Evolutionary conservation across 2,113 vertebrate species (phyloP).

Genomic region (Nibea albiflora): DNA sequence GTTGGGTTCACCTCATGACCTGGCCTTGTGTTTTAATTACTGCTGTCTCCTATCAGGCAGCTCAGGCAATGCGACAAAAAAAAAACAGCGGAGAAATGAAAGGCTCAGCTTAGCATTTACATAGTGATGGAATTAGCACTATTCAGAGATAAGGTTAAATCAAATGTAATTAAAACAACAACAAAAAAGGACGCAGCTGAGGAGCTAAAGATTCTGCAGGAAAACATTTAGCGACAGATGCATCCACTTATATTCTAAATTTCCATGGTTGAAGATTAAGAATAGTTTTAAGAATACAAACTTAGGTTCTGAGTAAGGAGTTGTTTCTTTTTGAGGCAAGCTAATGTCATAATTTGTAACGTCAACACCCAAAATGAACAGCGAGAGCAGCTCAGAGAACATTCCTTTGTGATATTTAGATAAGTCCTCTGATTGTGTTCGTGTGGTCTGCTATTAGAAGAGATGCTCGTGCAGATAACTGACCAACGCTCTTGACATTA

Average conservation of each 20-base stretch:
- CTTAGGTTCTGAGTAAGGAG: not conserved
- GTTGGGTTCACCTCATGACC: constrained; percentile 48
- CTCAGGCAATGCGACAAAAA: constrained; percentile 26
- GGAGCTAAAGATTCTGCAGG: not conserved
- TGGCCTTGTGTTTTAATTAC: constrained; percentile 69
- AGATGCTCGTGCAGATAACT: not conserved
- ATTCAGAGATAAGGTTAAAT: constrained; percentile 24
- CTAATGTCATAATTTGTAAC: not conserved
- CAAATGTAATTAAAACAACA: constrained; percentile 40
- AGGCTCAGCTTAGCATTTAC: constrained; percentile 53
- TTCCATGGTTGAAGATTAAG: not conserved
- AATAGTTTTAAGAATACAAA: not conserved
- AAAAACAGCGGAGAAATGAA: constrained; percentile 49
- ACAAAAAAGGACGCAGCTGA: not conserved
- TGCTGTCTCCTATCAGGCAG: constrained; percentile 56
- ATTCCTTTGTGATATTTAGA: not conserved
- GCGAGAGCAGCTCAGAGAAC: not conserved
- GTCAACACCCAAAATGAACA: not conserved
- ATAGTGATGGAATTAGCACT: constrained; percentile 34
- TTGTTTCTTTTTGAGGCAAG: not conserved
- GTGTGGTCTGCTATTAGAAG: not conserved
- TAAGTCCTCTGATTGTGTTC: not conserved
- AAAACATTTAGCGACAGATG: not conserved
- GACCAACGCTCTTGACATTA: constrained; percentile 37
- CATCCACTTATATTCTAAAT: not conserved